Evolutionary conservation across 2,113 vertebrate genomes (phyloP).

Genomic region (Mustelus asterias): DNA sequence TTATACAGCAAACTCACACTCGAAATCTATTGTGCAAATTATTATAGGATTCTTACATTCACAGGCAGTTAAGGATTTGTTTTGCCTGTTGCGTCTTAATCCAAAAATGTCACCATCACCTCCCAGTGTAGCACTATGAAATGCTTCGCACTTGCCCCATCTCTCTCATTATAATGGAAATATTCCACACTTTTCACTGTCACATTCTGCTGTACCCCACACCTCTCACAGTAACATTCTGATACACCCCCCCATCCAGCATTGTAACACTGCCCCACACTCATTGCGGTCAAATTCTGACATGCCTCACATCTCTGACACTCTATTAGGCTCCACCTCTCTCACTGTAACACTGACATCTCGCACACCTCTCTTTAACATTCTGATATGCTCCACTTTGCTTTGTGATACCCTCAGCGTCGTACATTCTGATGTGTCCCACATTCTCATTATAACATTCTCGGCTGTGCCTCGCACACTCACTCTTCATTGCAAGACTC

Average conservation of each 20-base stretch:
- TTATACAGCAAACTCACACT: not conserved
- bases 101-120: not conserved
- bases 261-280: too few relatives aligned
- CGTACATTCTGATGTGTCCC: not conserved
- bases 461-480: not conserved
- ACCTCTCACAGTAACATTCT: too few relatives aligned
- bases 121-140: not conserved
- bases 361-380: not conserved
- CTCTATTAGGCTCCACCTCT: not conserved
- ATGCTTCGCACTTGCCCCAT: not conserved
- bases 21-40: not conserved
- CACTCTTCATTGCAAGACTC: not conserved
- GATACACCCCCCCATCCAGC: too few relatives aligned
- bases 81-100: not conserved
- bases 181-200: not conserved
- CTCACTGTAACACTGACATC: not conserved
- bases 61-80: not conserved
- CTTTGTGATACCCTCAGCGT: not conserved
- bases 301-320: not conserved
- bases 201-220: not conserved
- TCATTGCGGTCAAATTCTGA: not conserved
- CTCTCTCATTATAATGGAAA: not conserved
- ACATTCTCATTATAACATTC: not conserved
- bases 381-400: not conserved
- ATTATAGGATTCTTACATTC: not conserved